phyloP scores from a whole-genome alignment of 1,140 invertebrate species.

The Ostrea denselamellosa region DNA sequence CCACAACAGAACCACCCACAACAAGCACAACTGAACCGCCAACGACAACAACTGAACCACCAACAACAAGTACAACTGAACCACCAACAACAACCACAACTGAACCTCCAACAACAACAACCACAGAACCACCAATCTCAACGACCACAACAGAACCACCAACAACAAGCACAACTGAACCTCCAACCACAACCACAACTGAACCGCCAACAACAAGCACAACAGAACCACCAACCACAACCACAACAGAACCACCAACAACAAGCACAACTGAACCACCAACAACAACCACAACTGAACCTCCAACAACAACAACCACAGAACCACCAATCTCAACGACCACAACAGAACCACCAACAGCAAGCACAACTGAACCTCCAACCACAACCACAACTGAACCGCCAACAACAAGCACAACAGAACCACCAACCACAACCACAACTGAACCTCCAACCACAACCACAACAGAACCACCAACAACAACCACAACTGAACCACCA shows the following conservation, averaged over 20 bases:
- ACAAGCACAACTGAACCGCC: too few relatives aligned
- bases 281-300: background rate
- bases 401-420: too few relatives aligned
- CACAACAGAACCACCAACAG: background rate
- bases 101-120: background rate
- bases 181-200: background rate
- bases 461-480: background rate
- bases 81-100: background rate
- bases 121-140: background rate
- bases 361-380: background rate
- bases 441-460: background rate
- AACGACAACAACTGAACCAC: too few relatives aligned
- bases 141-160: background rate
- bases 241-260: background rate
- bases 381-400: background rate
- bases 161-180: background rate
- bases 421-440: background rate
- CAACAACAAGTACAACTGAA: too few relatives aligned
- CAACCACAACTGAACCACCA: background rate
- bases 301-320: too few relatives aligned
- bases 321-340: too few relatives aligned
- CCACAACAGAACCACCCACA: too few relatives aligned
- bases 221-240: background rate
- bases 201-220: background rate
- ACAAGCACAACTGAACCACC: background rate